Percentiles rank a stretch among this genome's conserved stretches.
These are phyloP conservation scores for Drosophila flavopinicola DNA, from an alignment of 2,888 invertebrate genomes.

Conservation along the genomic window DNA sequence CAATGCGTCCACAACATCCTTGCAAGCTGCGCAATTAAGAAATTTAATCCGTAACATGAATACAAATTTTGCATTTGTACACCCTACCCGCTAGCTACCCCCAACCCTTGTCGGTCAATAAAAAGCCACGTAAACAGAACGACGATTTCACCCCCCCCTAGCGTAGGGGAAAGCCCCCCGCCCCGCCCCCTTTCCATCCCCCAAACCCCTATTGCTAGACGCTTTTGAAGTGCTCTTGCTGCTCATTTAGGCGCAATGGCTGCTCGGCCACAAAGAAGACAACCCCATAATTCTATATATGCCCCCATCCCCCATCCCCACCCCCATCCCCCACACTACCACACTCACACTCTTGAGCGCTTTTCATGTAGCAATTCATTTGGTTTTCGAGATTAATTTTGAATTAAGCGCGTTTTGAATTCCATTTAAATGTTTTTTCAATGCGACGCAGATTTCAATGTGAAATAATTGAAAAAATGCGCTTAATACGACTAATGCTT, in stretches of 20 bases:
- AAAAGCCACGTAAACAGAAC: slow-evolving; percentile 65
- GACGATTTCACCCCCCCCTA: slow-evolving; percentile 4
- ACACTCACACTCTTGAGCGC: slow-evolving; percentile 10
- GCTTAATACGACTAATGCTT: slow-evolving; percentile 72
- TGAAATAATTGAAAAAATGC: slow-evolving; percentile 59
- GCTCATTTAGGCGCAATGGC: slow-evolving; percentile 73
- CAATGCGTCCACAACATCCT: slow-evolving; percentile 14
- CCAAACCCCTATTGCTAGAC: slow-evolving; percentile 1
- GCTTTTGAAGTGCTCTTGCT: slow-evolving; percentile 59
- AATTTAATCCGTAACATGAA: slow-evolving; percentile 28
- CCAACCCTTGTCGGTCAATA: too few species aligned
- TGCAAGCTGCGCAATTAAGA: slow-evolving; percentile 62
- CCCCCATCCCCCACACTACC: neutral
- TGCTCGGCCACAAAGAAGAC: slow-evolving; percentile 51
- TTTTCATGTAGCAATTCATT: slow-evolving; percentile 65
- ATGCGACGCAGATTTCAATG: slow-evolving; percentile 37
- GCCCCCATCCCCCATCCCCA: neutral
- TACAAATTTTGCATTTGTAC: slow-evolving; percentile 10
- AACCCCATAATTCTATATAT: neutral
- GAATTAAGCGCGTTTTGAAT: slow-evolving; percentile 76
- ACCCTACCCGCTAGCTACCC: neutral
- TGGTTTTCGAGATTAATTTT: slow-evolving; percentile 73
- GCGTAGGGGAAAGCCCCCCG: neutral
- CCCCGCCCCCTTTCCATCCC: neutral
- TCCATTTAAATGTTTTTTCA: slow-evolving; percentile 67